These are phyloP conservation scores for Rynchops niger DNA, from an alignment of 2,113 vertebrate species.

Conservation along the genomic window DNA sequence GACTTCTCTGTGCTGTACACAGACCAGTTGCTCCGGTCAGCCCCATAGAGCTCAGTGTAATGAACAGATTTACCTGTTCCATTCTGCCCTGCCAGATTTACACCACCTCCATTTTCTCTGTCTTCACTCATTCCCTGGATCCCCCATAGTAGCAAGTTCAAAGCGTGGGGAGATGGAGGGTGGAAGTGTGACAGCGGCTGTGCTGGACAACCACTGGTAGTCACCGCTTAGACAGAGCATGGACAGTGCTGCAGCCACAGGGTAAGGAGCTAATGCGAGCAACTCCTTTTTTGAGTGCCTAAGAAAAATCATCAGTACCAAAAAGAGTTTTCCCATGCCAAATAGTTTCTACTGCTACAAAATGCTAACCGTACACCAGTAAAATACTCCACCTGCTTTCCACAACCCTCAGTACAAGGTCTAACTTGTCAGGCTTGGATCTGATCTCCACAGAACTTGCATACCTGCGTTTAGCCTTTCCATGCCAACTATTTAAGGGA, in stretches of 20 bases:
- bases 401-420: not conserved
- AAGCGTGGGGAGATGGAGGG: not conserved
- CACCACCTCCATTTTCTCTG: not conserved
- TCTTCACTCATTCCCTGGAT: not conserved
- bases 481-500: not conserved
- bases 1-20: not conserved
- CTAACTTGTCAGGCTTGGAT: not conserved
- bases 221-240: not conserved
- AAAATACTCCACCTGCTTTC: not conserved
- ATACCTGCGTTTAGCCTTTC: not conserved
- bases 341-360: not conserved
- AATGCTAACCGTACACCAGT: not conserved
- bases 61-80: too few species aligned
- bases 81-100: not conserved
- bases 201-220: not conserved
- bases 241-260: too few species aligned
- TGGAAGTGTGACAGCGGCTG: not conserved
- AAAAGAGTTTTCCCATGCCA: not conserved
- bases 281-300: not conserved
- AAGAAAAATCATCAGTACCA: not conserved
- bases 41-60: not conserved
- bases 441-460: not conserved
- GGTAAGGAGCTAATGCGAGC: not conserved
- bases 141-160: rapidly evolving
- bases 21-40: not conserved